Evolutionary conservation across 1,140 invertebrate species (phyloP), one percentile per base, ranked within the genome.

Genomic region (Drusus annulatus): DNA sequence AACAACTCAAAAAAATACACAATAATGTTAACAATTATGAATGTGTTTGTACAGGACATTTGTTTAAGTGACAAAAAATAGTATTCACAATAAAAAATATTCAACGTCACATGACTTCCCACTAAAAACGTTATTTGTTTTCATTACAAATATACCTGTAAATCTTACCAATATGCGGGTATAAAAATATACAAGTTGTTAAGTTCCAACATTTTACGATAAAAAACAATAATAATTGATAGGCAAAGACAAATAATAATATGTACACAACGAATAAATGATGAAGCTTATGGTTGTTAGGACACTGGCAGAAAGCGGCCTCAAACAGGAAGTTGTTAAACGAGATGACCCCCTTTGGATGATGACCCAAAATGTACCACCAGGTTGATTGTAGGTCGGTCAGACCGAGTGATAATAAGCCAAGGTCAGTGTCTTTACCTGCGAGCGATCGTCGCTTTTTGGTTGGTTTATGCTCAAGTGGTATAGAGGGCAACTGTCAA

Each of bases 401-500:
- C 78, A 65, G n/a, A n/a, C 4, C 50, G 31, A 51, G 13, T 50
- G 56, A 75, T 65, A 75, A 31, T 54, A 74, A 62, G 54, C 78
- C 52, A 28, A 58, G 52, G 69, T 62, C 19, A 58, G 71, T 69
- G 21, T 71, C 63, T 28, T 83, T 83, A 83, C 82, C 82, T 83
- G 82, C 62, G 74, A 83, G 68, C 51, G 82, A 56, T 78, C 82
- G 82, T 81, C 82, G 80, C 82, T 83, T 83, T 83, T 83, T 83
- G 79, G 51, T 77, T 80, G 80, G 36, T 76, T 83, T 81, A 83
- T 74, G 77, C 76, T 83, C 71, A 79, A 50, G 75, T 62, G 79
- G 50, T 63, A 74, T 79, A 80, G 71, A 52, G 63, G 56, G 77
- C 62, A 83, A 81, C 82, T 83, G 82, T 83, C 80, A 83, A 83